Percentiles rank a stretch among this genome's conserved stretches.
phyloP scores from a whole-genome alignment of 2,113 vertebrate genomes.

The Parotia lawesii region DNA sequence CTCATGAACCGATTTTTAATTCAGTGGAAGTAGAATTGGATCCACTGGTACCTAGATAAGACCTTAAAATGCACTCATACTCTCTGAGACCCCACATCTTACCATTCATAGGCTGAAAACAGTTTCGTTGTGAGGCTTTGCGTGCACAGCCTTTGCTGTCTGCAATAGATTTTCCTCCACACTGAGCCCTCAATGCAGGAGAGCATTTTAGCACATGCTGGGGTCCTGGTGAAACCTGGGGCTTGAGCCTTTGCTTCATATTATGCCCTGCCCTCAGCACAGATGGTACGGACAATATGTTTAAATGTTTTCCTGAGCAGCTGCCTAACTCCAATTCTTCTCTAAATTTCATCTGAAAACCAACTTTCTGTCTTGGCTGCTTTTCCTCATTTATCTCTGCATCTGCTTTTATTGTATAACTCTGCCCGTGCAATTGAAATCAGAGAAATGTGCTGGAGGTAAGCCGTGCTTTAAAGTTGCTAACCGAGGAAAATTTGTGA shows the following conservation, averaged over 20 bases:
- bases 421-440: neutral
- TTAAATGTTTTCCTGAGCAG: neutral
- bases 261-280: neutral
- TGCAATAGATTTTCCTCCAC: neutral
- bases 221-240: neutral
- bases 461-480: neutral
- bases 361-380: neutral
- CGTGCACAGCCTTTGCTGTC: neutral
- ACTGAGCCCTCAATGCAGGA: neutral
- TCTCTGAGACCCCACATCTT: neutral
- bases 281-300: neutral
- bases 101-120: neutral
- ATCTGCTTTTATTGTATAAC: neutral
- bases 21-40: neutral
- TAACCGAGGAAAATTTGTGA: neutral
- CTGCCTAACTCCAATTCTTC: neutral
- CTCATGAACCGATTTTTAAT: neutral
- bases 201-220: neutral
- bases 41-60: neutral
- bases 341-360: conserved; percentile 2
- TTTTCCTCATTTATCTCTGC: neutral
- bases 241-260: neutral
- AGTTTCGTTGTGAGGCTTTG: neutral
- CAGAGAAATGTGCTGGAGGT: conserved; percentile 20
- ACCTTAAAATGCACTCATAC: neutral